Conservation (phyloP, 2,113 vertebrate genomes). For the Gambusia affinis region DNA sequence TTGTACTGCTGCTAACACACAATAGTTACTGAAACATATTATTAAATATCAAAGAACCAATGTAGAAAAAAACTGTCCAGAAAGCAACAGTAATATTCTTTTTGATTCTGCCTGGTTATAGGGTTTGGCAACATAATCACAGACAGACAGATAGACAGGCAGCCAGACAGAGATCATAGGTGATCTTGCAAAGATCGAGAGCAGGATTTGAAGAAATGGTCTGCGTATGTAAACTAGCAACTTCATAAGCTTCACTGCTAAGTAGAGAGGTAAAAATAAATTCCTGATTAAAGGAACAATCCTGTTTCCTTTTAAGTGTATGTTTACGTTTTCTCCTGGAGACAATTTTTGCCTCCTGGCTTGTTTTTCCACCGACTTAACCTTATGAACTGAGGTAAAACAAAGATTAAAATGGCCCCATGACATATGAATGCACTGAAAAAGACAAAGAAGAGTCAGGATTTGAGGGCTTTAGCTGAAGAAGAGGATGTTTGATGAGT, state of each 20-base stretch:
- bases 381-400: not conserved
- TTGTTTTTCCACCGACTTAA: not conserved
- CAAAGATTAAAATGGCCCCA: not conserved
- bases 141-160: too few species aligned
- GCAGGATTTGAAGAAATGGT: too few species aligned
- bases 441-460: not conserved
- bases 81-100: too few species aligned
- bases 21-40: too few species aligned
- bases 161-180: too few species aligned
- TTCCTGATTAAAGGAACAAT: not conserved
- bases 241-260: not conserved
- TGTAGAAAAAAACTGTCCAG: too few species aligned
- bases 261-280: not conserved
- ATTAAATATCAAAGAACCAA: too few species aligned
- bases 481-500: not conserved
- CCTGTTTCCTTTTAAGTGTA: not conserved
- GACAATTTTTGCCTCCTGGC: not conserved
- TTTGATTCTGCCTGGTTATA: too few species aligned
- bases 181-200: too few species aligned
- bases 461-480: slow-evolving; percentile 22
- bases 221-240: not conserved
- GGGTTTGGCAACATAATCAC: too few species aligned
- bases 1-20: too few species aligned
- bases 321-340: not conserved
- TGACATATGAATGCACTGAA: slow-evolving; percentile 10